phyloP scores from a whole-genome alignment of 2,888 invertebrate genomes.

The Clunio marinus region DNA sequence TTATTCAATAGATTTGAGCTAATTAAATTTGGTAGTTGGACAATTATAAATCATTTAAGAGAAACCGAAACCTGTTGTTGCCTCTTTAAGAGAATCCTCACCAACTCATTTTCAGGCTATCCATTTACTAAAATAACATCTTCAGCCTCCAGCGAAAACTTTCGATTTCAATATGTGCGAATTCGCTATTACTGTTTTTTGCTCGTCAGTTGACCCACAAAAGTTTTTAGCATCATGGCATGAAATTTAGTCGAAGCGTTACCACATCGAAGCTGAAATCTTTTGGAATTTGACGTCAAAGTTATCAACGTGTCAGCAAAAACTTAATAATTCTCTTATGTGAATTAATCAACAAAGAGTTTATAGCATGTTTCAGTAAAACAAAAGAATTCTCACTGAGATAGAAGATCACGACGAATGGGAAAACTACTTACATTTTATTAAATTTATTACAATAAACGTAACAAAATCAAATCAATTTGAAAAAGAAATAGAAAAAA shows the following conservation, averaged over 20 bases:
- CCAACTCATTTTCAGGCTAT: neutral
- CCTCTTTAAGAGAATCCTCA: neutral
- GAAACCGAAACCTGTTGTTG: neutral
- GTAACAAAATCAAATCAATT: neutral
- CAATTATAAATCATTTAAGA: neutral
- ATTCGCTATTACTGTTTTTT: neutral
- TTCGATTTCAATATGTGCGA: neutral
- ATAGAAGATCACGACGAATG: neutral
- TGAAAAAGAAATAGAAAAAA: neutral
- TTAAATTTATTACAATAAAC: slow-evolving; percentile 2
- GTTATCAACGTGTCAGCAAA: too few relatives aligned
- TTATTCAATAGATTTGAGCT: too few relatives aligned
- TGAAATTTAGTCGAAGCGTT: neutral
- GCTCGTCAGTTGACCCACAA: neutral
- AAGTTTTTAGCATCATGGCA: neutral
- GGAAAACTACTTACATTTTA: neutral
- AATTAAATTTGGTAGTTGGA: too few relatives aligned
- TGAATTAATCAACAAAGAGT: neutral
- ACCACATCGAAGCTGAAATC: too few relatives aligned
- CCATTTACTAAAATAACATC: neutral
- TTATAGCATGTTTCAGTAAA: too few relatives aligned
- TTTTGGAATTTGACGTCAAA: too few relatives aligned
- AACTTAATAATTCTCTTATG: too few relatives aligned
- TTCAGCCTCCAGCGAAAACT: slow-evolving; percentile 7
- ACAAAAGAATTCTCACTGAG: neutral